These are phyloP conservation scores for Progne subis DNA, from an alignment of 2,113 vertebrate genomes.

Conservation along the genomic window DNA sequence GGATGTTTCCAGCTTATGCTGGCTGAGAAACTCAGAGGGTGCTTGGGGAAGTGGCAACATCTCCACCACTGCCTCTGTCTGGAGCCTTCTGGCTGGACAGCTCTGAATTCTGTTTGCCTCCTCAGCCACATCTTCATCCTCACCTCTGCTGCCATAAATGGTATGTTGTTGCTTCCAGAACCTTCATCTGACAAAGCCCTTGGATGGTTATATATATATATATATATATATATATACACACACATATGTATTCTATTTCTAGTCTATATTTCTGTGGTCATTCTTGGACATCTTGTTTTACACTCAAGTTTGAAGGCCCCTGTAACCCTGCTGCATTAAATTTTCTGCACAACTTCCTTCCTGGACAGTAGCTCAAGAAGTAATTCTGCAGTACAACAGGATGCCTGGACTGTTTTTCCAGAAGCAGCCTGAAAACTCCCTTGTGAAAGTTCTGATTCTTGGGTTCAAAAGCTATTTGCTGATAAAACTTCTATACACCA, in stretches of 20 bases:
- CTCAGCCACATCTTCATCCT: neutral
- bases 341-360: neutral
- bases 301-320: neutral
- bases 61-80: neutral
- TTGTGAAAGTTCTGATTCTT: neutral
- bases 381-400: neutral
- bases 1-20: neutral
- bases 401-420: neutral
- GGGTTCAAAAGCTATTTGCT: neutral
- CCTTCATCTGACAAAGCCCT: neutral
- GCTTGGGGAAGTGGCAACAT: neutral
- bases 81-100: neutral
- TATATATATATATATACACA: no score
- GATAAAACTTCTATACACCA: neutral
- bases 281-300: constrained; percentile 7
- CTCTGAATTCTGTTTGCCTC: neutral
- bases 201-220: no score
- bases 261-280: neutral
- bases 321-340: neutral
- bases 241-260: no score
- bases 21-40: neutral
- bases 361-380: neutral
- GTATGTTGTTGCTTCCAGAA: neutral
- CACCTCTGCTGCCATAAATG: neutral
- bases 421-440: neutral